These are phyloP conservation scores for Cryptoblepharus egeriae DNA, from an alignment of 2,797 vertebrate genomes.

Conservation along the genomic window DNA sequence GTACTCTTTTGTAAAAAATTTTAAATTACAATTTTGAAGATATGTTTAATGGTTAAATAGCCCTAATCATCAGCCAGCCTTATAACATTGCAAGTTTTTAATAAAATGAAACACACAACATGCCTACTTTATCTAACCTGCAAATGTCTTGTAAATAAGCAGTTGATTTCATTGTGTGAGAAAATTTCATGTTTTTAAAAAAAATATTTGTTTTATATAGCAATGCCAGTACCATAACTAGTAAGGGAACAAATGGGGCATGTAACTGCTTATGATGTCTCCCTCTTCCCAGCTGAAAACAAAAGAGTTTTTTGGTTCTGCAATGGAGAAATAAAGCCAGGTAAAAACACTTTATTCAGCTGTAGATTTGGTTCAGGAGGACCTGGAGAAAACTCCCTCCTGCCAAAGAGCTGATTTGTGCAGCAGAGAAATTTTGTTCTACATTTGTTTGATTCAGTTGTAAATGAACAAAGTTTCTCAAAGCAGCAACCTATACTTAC, in stretches of 20 bases:
- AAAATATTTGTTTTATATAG: constrained; percentile 35
- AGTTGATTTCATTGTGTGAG: background rate
- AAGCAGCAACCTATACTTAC: background rate
- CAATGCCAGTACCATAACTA: constrained; percentile 44
- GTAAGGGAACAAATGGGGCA: background rate
- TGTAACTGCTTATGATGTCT: background rate
- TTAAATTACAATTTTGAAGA: constrained; percentile 35
- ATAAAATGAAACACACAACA: constrained; percentile 36
- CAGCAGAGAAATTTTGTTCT: background rate
- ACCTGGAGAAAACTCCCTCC: background rate
- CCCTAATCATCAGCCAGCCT: constrained; percentile 40
- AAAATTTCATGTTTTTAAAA: constrained; percentile 5
- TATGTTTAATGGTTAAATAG: constrained; percentile 40
- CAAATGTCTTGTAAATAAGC: constrained; percentile 28
- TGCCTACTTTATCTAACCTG: background rate
- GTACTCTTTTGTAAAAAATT: constrained; percentile 35
- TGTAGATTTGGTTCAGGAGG: background rate
- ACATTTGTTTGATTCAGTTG: background rate
- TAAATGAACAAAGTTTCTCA: background rate
- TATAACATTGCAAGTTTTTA: constrained; percentile 45
- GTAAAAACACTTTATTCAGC: background rate
- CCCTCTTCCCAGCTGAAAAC: background rate
- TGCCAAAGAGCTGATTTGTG: background rate
- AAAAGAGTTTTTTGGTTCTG: background rate
- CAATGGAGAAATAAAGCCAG: background rate